Evolutionary conservation across 2,888 invertebrate genomes (phyloP), one percentile per base, ranked within the genome.

Genomic region (Pomacea canaliculata): DNA sequence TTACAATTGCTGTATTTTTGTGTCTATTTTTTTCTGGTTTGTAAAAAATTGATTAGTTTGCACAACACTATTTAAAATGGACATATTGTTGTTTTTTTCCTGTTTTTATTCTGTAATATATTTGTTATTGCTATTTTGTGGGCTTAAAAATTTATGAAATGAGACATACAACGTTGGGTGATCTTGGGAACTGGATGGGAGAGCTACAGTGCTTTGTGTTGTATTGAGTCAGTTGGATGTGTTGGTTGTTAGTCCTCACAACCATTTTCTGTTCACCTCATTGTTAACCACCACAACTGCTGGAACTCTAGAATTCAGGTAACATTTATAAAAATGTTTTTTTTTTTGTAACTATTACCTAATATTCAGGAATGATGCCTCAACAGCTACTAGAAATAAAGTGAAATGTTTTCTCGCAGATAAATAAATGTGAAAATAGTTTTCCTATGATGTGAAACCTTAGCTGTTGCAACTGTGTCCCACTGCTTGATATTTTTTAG

Each of bases 231-330:
- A 85, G 67, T 91, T 86, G 83, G 89, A 90, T 82, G 90, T 91
- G 8, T 85, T 90, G 19, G 90, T 91, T 7, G 86, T 91, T 72
- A 89, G 89, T 78, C 91, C 91, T 8, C 78, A 91, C 59, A 91
- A 91, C 81, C 91, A 91, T 80, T 91, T 91, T 84, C 85, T 91
- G 70, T 91, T 91, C 83, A 91, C 91, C 10, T 91, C 91, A 7
- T 83, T 91, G 9, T 84, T 91, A 19, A 86, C 88, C 72, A 91
- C 91, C 77, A 91, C 91, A 7, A 91, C 91, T 51, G 91, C 91
- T 23, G 91, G 91, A 56, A 91, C 91, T 4, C 80, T 91, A 16
- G 91, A 90, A 76, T 90, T 90, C 81, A 87, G 89, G 89, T 88
- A 67, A 10, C 10, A 16, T 56, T 56, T 56, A 56, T 56, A 56